A percentile compares a stretch with the other conserved stretches of the same genome.
Evolutionary conservation across 2,113 vertebrate species (phyloP).

Genomic region (Otis tarda): DNA sequence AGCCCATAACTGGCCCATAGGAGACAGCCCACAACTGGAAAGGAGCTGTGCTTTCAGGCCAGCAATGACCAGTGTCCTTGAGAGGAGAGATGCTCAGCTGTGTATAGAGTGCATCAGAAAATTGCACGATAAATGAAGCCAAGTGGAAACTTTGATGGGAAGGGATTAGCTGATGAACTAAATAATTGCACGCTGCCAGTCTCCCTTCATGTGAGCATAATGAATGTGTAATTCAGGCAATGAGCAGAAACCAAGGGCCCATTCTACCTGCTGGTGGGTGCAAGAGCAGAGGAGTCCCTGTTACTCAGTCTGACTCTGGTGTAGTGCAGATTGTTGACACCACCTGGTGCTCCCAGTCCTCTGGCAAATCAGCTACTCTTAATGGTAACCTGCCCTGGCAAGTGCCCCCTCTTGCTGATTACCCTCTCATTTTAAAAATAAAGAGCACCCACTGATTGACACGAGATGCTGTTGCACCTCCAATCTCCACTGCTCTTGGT

Average conservation of each 20-base stretch:
- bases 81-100: background rate
- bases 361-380: background rate
- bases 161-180: background rate
- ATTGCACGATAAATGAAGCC: background rate
- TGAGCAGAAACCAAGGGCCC: background rate
- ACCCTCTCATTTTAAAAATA: background rate
- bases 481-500: background rate
- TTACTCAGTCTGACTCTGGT: background rate
- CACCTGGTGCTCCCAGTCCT: background rate
- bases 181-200: background rate
- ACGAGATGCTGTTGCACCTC: accelerated
- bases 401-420: background rate
- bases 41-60: background rate
- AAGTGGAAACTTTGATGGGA: background rate
- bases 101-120: background rate
- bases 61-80: background rate
- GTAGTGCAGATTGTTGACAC: background rate
- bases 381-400: background rate
- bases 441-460: background rate
- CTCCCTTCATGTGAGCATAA: background rate
- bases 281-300: background rate
- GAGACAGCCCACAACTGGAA: background rate
- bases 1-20: accelerated
- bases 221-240: background rate
- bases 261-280: background rate